Evolutionary conservation across 2,797 vertebrate genomes (phyloP).

Genomic region (Myiothlypis coronata): DNA sequence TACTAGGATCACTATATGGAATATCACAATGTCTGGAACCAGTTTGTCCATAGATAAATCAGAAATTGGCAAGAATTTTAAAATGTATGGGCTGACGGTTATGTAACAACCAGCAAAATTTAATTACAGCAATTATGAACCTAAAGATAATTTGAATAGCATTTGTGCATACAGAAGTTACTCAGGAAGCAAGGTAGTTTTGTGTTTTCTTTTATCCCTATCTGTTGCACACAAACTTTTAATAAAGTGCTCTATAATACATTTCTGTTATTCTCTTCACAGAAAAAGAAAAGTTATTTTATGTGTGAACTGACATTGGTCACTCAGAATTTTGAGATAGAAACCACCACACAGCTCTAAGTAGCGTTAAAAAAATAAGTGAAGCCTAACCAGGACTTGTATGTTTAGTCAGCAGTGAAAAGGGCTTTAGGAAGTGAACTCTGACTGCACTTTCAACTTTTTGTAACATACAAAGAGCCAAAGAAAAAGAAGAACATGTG

Average conservation of each 20-base stretch:
- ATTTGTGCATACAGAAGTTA: neutral
- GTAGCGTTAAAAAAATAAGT: neutral
- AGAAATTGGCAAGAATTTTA: neutral
- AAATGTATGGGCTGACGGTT: accelerated
- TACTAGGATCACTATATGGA: neutral
- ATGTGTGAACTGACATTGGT: neutral
- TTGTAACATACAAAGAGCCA: neutral
- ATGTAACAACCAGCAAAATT: neutral
- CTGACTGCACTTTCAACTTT: neutral
- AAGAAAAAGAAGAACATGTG: neutral
- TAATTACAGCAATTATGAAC: neutral
- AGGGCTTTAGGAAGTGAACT: neutral
- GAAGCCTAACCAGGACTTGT: neutral
- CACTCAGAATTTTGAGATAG: neutral
- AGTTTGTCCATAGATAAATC: neutral
- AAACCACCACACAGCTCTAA: neutral
- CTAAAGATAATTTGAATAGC: neutral
- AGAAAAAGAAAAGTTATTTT: neutral
- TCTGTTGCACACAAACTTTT: neutral
- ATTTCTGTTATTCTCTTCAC: neutral
- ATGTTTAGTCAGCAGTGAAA: neutral
- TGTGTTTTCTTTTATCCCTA: neutral
- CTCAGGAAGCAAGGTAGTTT: neutral
- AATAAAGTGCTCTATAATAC: neutral
- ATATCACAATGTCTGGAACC: neutral